Evolutionary conservation across 2,888 invertebrate species (phyloP).

Genomic region (Mythimna pallens): DNA sequence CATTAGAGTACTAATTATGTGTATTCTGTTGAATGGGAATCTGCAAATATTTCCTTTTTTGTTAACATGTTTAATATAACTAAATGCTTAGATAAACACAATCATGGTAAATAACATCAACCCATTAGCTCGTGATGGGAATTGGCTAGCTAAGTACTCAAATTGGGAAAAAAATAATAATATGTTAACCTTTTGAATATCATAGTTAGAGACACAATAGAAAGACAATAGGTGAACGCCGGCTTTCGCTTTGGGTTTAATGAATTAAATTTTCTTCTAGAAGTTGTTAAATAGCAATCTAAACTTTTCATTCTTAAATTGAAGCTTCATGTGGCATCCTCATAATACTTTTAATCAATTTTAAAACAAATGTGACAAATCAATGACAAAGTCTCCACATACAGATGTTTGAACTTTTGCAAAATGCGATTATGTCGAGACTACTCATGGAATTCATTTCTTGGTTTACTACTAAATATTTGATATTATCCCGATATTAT

Average conservation of each 20-base stretch:
- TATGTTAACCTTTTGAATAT: no score
- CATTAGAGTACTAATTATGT: constrained; percentile 17
- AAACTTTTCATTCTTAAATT: not conserved
- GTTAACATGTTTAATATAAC: constrained; percentile 19
- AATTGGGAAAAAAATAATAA: not conserved
- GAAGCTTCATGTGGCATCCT: not conserved
- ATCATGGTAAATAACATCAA: constrained; percentile 17
- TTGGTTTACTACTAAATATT: not conserved
- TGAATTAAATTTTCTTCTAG: constrained; percentile 2
- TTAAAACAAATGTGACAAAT: not conserved
- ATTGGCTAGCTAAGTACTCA: not conserved
- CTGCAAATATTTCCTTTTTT: constrained; percentile 24
- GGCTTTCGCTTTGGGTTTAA: no score
- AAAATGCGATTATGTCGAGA: not conserved
- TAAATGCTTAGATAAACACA: constrained; percentile 11
- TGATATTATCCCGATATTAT: not conserved
- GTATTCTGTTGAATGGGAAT: constrained; percentile 23
- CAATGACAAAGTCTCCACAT: not conserved
- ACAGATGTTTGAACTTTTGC: not conserved
- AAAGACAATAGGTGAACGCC: no score
- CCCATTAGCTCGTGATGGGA: not conserved
- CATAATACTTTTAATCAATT: not conserved
- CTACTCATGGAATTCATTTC: not conserved
- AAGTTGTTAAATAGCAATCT: constrained; percentile 1
- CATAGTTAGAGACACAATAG: no score